phyloP scores from a whole-genome alignment of 1,140 invertebrate species.

The Akabosia matsudoensis region DNA sequence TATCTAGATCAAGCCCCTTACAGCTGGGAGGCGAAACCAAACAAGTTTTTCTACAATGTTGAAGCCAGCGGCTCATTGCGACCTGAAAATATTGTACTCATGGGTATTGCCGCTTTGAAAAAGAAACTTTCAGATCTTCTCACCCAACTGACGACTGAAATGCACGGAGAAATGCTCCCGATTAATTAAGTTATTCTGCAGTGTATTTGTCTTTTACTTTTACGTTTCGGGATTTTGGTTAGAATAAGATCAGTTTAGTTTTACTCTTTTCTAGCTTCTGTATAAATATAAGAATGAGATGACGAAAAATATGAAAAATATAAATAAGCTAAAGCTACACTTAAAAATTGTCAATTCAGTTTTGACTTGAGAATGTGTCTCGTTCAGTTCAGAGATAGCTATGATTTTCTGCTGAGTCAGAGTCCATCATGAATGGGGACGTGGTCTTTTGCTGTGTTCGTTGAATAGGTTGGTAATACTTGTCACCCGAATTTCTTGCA shows the following conservation, averaged over 20 bases:
- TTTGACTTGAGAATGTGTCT: background rate
- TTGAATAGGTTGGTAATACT: slow-evolving; percentile 28
- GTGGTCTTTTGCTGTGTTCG: background rate
- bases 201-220: background rate
- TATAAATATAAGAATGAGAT: too few relatives aligned
- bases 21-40: slow-evolving; percentile 89
- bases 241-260: background rate
- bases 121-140: slow-evolving; percentile 95
- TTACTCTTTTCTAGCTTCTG: too few relatives aligned
- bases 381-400: slow-evolving; percentile 17
- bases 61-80: slow-evolving; percentile 90
- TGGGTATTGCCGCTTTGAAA: slow-evolving; percentile 87
- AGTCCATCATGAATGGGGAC: background rate
- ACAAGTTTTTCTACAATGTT: slow-evolving; percentile 96
- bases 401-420: slow-evolving; percentile 7
- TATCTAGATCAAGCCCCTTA: slow-evolving; percentile 83
- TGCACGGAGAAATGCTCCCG: slow-evolving; percentile 63
- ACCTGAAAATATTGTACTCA: slow-evolving; percentile 95
- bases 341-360: background rate
- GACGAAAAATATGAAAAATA: too few relatives aligned
- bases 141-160: slow-evolving; percentile 83
- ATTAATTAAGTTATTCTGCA: background rate
- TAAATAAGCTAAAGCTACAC: background rate
- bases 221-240: background rate
- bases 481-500: slow-evolving; percentile 38